Evolutionary conservation across 2,113 vertebrate genomes (phyloP).

Genomic region (Pomatorhinus ruficollis): DNA sequence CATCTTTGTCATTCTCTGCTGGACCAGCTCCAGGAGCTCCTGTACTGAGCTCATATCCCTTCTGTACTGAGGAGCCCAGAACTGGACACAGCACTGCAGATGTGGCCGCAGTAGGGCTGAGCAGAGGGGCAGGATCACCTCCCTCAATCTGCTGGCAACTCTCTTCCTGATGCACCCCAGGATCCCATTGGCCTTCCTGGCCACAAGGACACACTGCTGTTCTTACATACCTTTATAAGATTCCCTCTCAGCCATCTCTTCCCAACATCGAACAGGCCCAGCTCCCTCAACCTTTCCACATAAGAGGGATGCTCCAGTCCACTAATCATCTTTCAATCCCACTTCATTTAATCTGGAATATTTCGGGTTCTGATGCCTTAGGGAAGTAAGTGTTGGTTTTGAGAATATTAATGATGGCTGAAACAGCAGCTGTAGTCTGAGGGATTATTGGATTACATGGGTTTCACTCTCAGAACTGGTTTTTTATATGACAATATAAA

Average conservation of each 20-base stretch:
- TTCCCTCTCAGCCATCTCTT: background rate
- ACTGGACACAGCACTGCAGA: background rate
- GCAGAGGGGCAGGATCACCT: background rate
- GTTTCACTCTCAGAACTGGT: background rate
- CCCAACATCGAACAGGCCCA: background rate
- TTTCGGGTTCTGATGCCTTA: background rate
- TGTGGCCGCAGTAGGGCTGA: background rate
- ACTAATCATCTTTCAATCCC: background rate
- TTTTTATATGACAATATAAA: background rate
- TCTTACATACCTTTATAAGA: background rate
- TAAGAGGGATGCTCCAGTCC: background rate
- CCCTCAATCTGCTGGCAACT: fast-evolving
- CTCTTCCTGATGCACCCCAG: background rate
- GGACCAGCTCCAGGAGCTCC: background rate
- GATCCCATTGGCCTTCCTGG: background rate
- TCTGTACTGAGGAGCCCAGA: background rate
- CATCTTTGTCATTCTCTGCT: background rate
- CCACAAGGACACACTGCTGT: background rate
- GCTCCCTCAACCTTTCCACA: background rate
- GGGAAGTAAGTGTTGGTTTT: background rate
- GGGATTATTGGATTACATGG: background rate
- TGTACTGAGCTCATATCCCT: background rate
- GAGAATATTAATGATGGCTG: background rate
- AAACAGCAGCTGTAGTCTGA: background rate
- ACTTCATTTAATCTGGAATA: conserved; percentile 4